These are phyloP conservation scores for Sylvicola cinctus DNA, from an alignment of 2,888 invertebrate species.

Conservation along the genomic window DNA sequence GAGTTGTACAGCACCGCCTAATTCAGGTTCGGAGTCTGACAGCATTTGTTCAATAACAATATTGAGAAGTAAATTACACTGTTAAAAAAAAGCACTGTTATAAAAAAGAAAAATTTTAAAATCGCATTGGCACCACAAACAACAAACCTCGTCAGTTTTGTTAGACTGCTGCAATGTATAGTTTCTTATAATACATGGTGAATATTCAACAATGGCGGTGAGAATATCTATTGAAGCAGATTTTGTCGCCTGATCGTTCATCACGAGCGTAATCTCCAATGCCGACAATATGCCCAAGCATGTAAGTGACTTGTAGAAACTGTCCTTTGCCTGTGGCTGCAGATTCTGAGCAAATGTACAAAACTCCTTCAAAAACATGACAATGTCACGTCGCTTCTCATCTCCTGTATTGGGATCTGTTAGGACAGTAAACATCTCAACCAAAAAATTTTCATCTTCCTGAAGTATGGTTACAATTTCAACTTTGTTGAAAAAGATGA, in stretches of 20 bases:
- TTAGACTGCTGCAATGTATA: conserved; percentile 86
- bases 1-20: conserved; percentile 92
- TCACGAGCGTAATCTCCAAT: conserved; percentile 72
- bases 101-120: conserved; percentile 1
- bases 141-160: conserved; percentile 62
- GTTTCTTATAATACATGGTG: conserved; percentile 90
- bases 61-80: conserved; percentile 88
- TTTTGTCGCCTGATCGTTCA: conserved; percentile 87
- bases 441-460: conserved; percentile 93
- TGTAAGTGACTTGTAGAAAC: conserved; percentile 88
- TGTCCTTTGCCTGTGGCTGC: conserved; percentile 91
- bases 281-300: conserved; percentile 74
- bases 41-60: conserved; percentile 98
- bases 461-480: conserved; percentile 96
- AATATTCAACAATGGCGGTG: conserved; percentile 95
- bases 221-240: conserved; percentile 95
- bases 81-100: conserved; percentile 3
- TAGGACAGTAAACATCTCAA: conserved; percentile 82
- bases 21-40: conserved; percentile 87
- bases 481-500: conserved; percentile 99
- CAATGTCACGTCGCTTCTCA: conserved; percentile 74
- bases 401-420: conserved; percentile 75
- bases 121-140: background rate
- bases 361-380: conserved; percentile 95
- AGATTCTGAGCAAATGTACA: conserved; percentile 98